Percentiles rank a stretch among this genome's conserved stretches.
These are phyloP conservation scores for Trichoplusia ni DNA, from an alignment of 1,140 invertebrate species.

Conservation along the genomic window DNA sequence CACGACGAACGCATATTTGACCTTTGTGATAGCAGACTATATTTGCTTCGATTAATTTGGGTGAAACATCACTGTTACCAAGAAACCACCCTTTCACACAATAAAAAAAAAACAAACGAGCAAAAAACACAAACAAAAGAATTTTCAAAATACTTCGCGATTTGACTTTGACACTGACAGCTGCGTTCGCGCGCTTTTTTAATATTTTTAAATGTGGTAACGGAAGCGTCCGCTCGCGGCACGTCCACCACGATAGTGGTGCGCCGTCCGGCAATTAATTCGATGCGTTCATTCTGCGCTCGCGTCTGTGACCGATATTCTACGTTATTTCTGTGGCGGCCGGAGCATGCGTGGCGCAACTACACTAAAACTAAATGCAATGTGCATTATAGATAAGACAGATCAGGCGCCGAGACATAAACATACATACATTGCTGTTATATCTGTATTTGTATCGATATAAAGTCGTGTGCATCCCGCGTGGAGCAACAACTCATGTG, in stretches of 20 bases:
- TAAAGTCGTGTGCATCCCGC: slow-evolving; percentile 7
- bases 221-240: slow-evolving; percentile 73
- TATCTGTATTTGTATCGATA: slow-evolving; percentile 22
- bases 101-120: background rate
- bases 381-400: slow-evolving; percentile 75
- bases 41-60: slow-evolving; percentile 12
- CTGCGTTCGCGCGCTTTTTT: slow-evolving; percentile 55
- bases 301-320: slow-evolving; percentile 79
- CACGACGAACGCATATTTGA: slow-evolving; percentile 53
- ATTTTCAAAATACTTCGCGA: too few relatives aligned
- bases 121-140: slow-evolving; percentile 3
- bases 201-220: slow-evolving; percentile 48
- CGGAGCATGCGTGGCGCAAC: slow-evolving; percentile 71
- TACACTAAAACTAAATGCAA: slow-evolving; percentile 77
- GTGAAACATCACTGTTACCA: slow-evolving; percentile 1
- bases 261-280: slow-evolving; percentile 73
- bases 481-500: slow-evolving; percentile 3
- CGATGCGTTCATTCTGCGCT: slow-evolving; percentile 63
- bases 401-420: slow-evolving; percentile 29
- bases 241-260: slow-evolving; percentile 71
- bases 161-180: slow-evolving; percentile 21
- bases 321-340: slow-evolving; percentile 75
- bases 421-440: slow-evolving; percentile 26
- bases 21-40: slow-evolving; percentile 37
- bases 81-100: background rate